Evolutionary conservation across 2,888 invertebrate species (phyloP).

Genomic region (Parelbella ahira): DNA sequence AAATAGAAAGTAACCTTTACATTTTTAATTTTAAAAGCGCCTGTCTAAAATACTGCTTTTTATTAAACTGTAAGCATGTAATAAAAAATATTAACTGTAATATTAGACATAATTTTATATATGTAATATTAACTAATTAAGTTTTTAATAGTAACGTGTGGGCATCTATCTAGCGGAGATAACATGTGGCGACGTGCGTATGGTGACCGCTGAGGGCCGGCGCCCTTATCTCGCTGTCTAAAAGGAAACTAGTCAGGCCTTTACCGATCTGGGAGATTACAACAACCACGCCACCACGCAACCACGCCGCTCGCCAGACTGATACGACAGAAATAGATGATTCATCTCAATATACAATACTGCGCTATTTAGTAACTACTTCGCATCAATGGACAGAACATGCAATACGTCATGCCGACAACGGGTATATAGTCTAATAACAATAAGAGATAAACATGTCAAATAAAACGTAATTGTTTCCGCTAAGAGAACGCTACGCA

Average conservation of each 20-base stretch:
- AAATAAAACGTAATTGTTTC: conserved; percentile 10
- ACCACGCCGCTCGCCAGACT: conserved; percentile 40
- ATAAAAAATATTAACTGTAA: no score
- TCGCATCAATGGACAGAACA: no score
- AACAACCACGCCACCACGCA: conserved; percentile 32
- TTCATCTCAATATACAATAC: conserved; percentile 38
- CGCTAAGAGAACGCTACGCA: no score
- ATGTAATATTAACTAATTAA: no score
- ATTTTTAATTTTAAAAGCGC: no score
- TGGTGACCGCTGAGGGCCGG: conserved; percentile 42
- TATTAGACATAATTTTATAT: no score
- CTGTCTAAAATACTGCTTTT: no score
- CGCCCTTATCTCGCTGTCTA: conserved; percentile 65
- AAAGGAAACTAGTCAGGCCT: conserved; percentile 71
- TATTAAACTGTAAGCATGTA: background rate
- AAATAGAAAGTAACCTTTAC: no score
- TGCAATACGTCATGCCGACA: no score
- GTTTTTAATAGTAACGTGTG: no score
- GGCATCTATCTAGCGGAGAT: conserved; percentile 32
- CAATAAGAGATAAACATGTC: background rate
- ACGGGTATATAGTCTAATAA: conserved; percentile 1
- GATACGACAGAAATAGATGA: conserved; percentile 44
- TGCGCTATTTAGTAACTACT: no score
- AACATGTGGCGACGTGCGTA: conserved; percentile 39
- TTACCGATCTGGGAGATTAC: conserved; percentile 57